Conservation (phyloP, 2,888 invertebrate genomes). For the Habrosyne pyritoides region DNA sequence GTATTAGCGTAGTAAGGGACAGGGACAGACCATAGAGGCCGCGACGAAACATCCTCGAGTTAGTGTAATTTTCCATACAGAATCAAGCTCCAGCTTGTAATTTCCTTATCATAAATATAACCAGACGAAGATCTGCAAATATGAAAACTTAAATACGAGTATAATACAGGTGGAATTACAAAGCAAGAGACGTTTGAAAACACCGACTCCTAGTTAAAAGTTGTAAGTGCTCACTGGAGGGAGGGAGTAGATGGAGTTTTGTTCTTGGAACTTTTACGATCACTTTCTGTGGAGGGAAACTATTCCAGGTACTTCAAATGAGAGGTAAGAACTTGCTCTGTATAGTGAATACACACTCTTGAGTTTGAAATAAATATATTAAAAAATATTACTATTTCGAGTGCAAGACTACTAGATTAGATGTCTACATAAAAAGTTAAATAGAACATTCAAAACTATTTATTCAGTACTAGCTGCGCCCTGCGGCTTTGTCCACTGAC, state of each 20-base stretch:
- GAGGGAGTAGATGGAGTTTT: slow-evolving; percentile 46
- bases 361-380: background rate
- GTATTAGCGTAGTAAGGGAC: no score
- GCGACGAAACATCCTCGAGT: no score
- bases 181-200: background rate
- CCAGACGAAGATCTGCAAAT: no score
- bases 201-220: slow-evolving; percentile 25
- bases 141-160: background rate
- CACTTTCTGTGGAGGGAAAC: background rate
- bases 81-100: no score
- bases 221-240: slow-evolving; percentile 39
- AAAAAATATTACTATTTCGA: background rate
- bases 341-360: background rate
- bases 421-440: no score
- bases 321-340: background rate
- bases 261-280: slow-evolving; percentile 25
- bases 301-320: background rate
- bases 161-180: background rate
- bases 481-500: no score
- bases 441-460: no score
- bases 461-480: no score
- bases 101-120: no score
- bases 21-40: no score
- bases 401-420: no score
- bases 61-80: no score